Conservation (phyloP, 30 jellyfish, hydroid and myxozoan species). For the Pseudorhiza aurosa region DNA sequence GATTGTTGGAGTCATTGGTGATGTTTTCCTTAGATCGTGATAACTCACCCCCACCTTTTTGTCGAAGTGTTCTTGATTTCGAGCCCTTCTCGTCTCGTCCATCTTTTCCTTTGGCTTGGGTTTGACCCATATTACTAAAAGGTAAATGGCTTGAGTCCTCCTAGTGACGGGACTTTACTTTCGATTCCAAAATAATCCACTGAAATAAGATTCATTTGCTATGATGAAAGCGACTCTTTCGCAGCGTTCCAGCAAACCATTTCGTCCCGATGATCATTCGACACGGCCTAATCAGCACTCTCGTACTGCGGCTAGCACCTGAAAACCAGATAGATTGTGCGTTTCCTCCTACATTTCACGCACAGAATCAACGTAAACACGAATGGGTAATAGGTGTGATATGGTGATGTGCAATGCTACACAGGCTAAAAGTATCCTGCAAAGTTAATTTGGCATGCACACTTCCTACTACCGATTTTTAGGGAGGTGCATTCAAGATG, state of each 20-base stretch:
- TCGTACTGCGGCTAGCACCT: background rate
- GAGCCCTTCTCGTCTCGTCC: slow-evolving; percentile 19
- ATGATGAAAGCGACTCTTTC: background rate
- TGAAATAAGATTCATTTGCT: background rate
- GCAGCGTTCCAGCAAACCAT: background rate
- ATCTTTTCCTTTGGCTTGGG: slow-evolving; percentile 43
- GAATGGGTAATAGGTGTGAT: too few relatives aligned
- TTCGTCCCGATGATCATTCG: background rate
- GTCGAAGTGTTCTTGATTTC: slow-evolving; percentile 31
- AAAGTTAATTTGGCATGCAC: background rate
- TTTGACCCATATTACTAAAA: slow-evolving; percentile 42
- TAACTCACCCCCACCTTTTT: slow-evolving; percentile 19
- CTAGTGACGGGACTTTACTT: background rate
- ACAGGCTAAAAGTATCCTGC: background rate
- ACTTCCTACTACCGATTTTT: background rate
- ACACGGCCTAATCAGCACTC: slow-evolving; percentile 3
- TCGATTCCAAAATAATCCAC: background rate
- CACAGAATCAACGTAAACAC: background rate
- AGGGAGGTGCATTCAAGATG: slow-evolving; percentile 1
- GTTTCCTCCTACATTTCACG: background rate
- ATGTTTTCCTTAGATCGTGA: slow-evolving; percentile 37
- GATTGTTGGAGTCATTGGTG: slow-evolving; percentile 36
- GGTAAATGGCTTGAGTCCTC: too few relatives aligned
- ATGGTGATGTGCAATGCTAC: too few relatives aligned
- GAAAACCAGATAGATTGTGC: background rate